A percentile compares a stretch with the other conserved stretches of the same genome.
phyloP scores from a whole-genome alignment of 2,113 vertebrate genomes.

The Capreolus pygargus region DNA sequence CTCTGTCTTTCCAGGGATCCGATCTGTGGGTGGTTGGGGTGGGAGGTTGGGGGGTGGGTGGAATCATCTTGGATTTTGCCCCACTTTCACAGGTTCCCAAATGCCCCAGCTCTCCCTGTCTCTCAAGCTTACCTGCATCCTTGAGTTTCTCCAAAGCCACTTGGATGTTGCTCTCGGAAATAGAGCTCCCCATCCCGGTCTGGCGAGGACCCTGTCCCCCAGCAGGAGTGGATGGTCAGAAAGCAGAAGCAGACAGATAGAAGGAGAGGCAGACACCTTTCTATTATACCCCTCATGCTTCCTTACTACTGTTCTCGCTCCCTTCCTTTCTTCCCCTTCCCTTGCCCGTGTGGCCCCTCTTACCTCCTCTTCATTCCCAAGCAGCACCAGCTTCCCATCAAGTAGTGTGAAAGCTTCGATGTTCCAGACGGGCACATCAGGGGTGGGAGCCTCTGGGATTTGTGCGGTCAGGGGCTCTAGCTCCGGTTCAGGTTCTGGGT shows the following conservation, averaged over 20 bases:
- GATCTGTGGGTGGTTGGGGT: slow-evolving; percentile 26
- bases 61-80: not conserved
- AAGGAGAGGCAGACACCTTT: not conserved
- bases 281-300: too few relatives aligned
- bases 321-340: not conserved
- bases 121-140: slow-evolving; percentile 8
- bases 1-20: slow-evolving; percentile 32
- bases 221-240: not conserved
- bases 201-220: slow-evolving; percentile 23
- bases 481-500: slow-evolving; percentile 29
- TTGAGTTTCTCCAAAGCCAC: not conserved
- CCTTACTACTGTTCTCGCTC: not conserved
- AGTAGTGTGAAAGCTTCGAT: slow-evolving; percentile 86
- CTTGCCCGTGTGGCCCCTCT: not conserved
- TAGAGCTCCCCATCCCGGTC: slow-evolving; percentile 23
- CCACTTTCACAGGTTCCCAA: not conserved
- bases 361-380: slow-evolving; percentile 90
- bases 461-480: not conserved
- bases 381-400: slow-evolving; percentile 87
- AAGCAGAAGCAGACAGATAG: not conserved
- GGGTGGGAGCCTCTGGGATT: slow-evolving; percentile 73
- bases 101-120: not conserved
- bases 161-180: slow-evolving; percentile 58
- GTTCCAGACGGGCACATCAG: slow-evolving; percentile 89
- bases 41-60: not conserved